Evolutionary conservation across 2,113 vertebrate species (phyloP), one percentile per base, ranked within the genome.

Genomic region (Tupaia tana): DNA sequence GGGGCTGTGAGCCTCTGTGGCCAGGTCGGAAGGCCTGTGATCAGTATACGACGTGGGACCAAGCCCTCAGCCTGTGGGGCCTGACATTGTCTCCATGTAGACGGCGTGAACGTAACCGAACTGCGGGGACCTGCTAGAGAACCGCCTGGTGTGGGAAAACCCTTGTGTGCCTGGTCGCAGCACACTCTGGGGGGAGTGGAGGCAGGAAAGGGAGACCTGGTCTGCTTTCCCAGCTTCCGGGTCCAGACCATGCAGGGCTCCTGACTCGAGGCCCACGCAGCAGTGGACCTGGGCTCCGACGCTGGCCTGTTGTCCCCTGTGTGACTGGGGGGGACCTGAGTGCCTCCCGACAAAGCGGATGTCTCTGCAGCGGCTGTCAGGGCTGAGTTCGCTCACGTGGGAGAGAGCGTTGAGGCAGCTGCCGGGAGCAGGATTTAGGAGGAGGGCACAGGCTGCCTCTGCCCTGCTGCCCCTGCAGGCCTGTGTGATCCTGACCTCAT

Each of bases 361-460:
- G 9, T 0, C 1, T 16, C 74, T 20, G 2, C 6, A 43, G 67
- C 1, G 59, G 73, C 0, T 14, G 24, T 6, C 0, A 29, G 56
- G n/a, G 43, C 29, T 25, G 34, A 10, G 74, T 29, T 64, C 18
- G 22, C 71, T 16, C 2, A 12, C 52, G 75, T 5, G 1, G 27
- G 9, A 1, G 4, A 0, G 1, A 2, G 86, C 73, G 43, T 18
- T 24, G 92, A 6, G 25, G 59, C 4, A 25, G 75, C 16, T 34
- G n/a, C 0, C 12, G 2, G 54, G 20, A 8, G 1, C 1, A 9
- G 67, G 56, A n/a, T 9, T 27, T 52, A 59, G 59, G 22, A 64
- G 3, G 7, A 54, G 87, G 52, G 82, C n/a, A 22, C 34, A 69
- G 66, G 20, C 25, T 5, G 24, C 1, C 20, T 25, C n/a, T 16